These are phyloP conservation scores for Catharus fuscescens DNA, from an alignment of 2,113 vertebrate genomes.

Conservation along the genomic window DNA sequence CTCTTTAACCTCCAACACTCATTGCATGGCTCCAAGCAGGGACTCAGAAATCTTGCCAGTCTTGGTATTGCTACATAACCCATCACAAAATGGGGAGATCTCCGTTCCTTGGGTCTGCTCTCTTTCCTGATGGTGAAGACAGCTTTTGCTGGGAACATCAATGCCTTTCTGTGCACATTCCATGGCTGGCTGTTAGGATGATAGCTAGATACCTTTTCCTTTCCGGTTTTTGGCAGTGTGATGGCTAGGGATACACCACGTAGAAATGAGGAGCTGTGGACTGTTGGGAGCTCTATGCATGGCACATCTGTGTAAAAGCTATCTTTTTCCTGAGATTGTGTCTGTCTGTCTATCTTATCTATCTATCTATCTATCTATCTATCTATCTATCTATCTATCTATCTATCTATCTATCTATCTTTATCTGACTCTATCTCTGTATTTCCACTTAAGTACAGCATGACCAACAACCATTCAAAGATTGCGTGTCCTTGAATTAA, in stretches of 20 bases:
- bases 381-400: background rate
- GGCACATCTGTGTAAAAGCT: background rate
- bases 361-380: background rate
- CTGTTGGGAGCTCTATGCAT: background rate
- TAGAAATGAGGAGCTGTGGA: background rate
- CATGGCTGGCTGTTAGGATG: background rate
- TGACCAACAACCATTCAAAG: background rate
- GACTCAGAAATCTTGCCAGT: background rate
- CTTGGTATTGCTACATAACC: background rate
- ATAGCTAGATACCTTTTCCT: background rate
- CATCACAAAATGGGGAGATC: background rate
- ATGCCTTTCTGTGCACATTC: background rate
- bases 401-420: background rate
- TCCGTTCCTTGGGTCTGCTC: background rate
- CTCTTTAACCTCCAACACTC: background rate
- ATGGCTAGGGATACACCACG: rapidly evolving
- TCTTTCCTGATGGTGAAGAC: background rate
- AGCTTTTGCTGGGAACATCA: background rate
- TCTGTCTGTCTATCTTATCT: background rate
- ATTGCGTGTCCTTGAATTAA: background rate
- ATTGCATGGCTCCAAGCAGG: background rate
- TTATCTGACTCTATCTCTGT: background rate
- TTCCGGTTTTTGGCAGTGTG: background rate
- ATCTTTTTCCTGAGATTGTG: background rate
- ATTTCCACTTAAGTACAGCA: background rate